Evolutionary conservation across 2,113 vertebrate genomes (phyloP).

Genomic region (Hystrix cristata): DNA sequence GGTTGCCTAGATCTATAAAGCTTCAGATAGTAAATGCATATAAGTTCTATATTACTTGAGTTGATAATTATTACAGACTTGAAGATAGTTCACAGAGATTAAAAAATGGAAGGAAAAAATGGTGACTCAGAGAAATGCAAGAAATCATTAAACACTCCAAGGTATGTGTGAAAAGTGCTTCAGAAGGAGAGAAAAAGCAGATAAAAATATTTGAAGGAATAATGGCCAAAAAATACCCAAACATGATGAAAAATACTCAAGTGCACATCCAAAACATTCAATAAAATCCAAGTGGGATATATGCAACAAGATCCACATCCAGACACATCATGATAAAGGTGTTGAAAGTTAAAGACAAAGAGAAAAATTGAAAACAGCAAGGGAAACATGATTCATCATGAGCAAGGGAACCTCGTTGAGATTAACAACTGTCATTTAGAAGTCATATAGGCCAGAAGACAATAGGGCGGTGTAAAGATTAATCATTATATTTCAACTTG

Average conservation of each 20-base stretch:
- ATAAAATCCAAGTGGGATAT: neutral
- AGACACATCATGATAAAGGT: neutral
- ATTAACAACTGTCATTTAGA: neutral
- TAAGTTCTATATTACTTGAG: neutral
- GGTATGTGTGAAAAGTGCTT: neutral
- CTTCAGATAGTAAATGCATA: neutral
- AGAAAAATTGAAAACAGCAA: neutral
- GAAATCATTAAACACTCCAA: neutral
- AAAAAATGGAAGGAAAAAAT: neutral
- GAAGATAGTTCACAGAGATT: neutral
- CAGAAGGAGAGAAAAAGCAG: neutral
- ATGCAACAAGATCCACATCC: neutral
- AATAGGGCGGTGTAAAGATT: neutral
- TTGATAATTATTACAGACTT: slow-evolving; percentile 10
- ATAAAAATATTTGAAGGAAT: neutral
- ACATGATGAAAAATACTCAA: neutral
- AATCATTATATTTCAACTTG: neutral
- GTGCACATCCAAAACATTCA: neutral
- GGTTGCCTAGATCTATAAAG: slow-evolving; percentile 38
- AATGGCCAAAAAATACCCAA: neutral
- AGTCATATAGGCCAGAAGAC: neutral
- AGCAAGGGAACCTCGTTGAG: neutral
- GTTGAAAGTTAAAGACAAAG: neutral
- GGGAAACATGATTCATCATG: neutral
- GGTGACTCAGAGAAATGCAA: neutral